Conservation (phyloP, 2,797 vertebrate genomes). For the Acestrorhynchus altus region DNA sequence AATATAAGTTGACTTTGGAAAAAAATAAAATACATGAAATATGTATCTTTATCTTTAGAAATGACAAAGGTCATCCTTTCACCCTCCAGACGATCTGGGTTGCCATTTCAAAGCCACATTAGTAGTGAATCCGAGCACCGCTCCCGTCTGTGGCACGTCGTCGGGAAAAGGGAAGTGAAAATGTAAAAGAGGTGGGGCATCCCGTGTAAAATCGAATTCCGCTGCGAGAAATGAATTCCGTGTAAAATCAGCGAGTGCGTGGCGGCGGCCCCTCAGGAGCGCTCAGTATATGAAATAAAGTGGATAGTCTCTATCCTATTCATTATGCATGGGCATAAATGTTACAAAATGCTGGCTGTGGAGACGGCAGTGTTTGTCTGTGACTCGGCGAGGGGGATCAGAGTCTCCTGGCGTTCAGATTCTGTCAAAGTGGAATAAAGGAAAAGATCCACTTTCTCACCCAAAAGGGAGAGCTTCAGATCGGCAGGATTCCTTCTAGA, state of each 20-base stretch:
- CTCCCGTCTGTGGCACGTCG: not conserved
- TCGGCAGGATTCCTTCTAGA: too few relatives aligned
- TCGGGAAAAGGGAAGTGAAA: not conserved
- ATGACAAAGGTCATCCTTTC: not conserved
- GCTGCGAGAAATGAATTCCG: constrained; percentile 65
- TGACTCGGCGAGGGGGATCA: constrained; percentile 57
- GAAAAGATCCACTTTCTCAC: not conserved
- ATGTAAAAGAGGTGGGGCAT: constrained; percentile 37
- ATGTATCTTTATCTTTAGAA: too few relatives aligned
- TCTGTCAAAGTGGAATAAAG: not conserved
- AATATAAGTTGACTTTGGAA: too few relatives aligned
- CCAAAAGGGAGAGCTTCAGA: too few relatives aligned
- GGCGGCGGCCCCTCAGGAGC: constrained; percentile 65
- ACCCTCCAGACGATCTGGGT: not conserved
- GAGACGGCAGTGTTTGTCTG: constrained; percentile 66
- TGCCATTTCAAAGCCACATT: not conserved
- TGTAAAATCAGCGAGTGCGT: constrained; percentile 62
- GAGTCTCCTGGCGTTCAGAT: constrained; percentile 53
- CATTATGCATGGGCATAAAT: constrained; percentile 80
- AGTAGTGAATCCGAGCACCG: not conserved
- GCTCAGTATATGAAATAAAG: constrained; percentile 69
- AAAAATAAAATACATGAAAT: too few relatives aligned
- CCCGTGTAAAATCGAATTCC: constrained; percentile 59
- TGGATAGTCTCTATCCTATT: constrained; percentile 70
- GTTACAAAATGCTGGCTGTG: constrained; percentile 68